A percentile compares a stretch with the other conserved stretches of the same genome.
phyloP scores from a whole-genome alignment of 30 jellyfish, hydroid and myxozoan species.

The Aurelia coerulea region DNA sequence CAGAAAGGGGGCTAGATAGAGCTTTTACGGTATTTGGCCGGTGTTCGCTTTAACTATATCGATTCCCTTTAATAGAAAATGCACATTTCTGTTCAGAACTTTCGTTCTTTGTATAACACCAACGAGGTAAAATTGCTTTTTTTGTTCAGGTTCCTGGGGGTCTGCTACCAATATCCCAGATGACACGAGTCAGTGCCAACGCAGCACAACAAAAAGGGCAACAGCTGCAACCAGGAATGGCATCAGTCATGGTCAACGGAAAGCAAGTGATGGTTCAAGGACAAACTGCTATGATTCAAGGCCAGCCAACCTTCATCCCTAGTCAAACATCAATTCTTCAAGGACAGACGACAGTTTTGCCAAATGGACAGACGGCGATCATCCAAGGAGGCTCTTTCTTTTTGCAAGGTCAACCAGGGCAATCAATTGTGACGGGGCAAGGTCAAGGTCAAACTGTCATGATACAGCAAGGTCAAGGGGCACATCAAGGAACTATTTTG shows the following conservation, averaged over 20 bases:
- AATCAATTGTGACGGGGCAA: slow-evolving; percentile 88
- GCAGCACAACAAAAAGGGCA: slow-evolving; percentile 86
- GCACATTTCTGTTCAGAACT: too few relatives aligned
- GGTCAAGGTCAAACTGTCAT: slow-evolving; percentile 98
- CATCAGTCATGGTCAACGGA: slow-evolving; percentile 98
- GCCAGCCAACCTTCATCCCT: slow-evolving; percentile 97
- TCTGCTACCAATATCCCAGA: slow-evolving; percentile 90
- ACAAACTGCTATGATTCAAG: slow-evolving; percentile 93
- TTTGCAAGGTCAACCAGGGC: slow-evolving; percentile 98
- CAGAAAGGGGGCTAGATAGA: too few relatives aligned
- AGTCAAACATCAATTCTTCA: slow-evolving; percentile 92
- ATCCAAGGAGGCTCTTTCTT: slow-evolving; percentile 96
- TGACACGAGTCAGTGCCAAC: slow-evolving; percentile 90
- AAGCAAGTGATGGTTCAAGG: slow-evolving; percentile 99
- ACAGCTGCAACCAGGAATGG: slow-evolving; percentile 88
- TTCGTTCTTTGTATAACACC: too few relatives aligned
- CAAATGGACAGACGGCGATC: slow-evolving; percentile 96
- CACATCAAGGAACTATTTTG: slow-evolving; percentile 57
- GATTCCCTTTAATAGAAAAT: too few relatives aligned
- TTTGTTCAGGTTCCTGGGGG: slow-evolving; percentile 92
- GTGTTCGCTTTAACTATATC: too few relatives aligned
- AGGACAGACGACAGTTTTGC: slow-evolving; percentile 91
- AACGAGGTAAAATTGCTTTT: too few relatives aligned
- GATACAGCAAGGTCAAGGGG: slow-evolving; percentile 88
- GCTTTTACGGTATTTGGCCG: too few relatives aligned